Evolutionary conservation across 30 jellyfish, hydroid and myxozoan species (phyloP).

Genomic region (Cassiopea xamachana): DNA sequence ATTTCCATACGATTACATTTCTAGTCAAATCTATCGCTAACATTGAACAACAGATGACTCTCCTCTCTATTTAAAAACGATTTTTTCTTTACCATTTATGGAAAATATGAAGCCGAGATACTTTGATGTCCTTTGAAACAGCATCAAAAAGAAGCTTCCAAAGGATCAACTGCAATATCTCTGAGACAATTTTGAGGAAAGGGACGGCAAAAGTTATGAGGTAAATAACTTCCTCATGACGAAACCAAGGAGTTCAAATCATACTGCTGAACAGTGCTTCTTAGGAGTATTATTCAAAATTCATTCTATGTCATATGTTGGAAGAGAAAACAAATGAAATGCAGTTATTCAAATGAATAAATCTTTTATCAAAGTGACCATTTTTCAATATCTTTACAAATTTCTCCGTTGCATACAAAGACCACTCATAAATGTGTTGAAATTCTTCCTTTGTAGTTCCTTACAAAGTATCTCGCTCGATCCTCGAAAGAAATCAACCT

Average conservation of each 20-base stretch:
- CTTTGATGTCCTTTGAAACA: no score
- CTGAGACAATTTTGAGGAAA: no score
- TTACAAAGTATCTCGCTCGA: neutral
- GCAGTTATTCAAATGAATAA: neutral
- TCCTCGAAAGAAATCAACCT: neutral
- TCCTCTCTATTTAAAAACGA: neutral
- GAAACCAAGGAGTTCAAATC: no score
- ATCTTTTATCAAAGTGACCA: slow-evolving; percentile 8
- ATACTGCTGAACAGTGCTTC: neutral
- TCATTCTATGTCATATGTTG: neutral
- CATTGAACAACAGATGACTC: neutral
- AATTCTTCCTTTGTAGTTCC: neutral
- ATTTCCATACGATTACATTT: no score
- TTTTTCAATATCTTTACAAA: neutral
- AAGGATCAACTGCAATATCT: no score
- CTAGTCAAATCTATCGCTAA: neutral
- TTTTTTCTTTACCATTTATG: no score
- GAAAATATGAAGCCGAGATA: no score
- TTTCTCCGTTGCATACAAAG: neutral
- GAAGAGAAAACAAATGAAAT: neutral
- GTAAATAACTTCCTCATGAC: no score
- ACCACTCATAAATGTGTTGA: neutral
- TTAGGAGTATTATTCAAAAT: neutral
- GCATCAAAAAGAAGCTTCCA: no score
- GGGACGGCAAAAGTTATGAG: no score